These are phyloP conservation scores for Platerodrilus igneus DNA, from an alignment of 2,888 invertebrate species.

Conservation along the genomic window DNA sequence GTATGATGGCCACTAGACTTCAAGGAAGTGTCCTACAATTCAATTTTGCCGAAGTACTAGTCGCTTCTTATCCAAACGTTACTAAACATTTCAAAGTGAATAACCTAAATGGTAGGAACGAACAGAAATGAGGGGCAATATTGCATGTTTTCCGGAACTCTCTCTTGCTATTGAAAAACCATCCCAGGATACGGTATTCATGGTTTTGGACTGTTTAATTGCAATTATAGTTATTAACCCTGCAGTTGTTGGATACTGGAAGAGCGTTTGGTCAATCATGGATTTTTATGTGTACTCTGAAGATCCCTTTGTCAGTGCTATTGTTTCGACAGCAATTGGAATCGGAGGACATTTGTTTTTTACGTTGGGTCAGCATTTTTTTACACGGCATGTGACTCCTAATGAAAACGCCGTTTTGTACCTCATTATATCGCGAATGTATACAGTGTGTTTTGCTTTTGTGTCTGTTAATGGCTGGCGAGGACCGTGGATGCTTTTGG, in stretches of 20 bases:
- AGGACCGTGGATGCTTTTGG: slow-evolving; percentile 75
- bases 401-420: slow-evolving; percentile 64
- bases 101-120: too few relatives aligned
- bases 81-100: too few relatives aligned
- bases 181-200: slow-evolving; percentile 54
- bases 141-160: slow-evolving; percentile 58
- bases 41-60: too few relatives aligned
- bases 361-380: slow-evolving; percentile 61
- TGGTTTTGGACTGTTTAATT: slow-evolving; percentile 66
- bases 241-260: slow-evolving; percentile 80
- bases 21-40: too few relatives aligned
- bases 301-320: slow-evolving; percentile 57
- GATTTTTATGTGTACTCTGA: slow-evolving; percentile 66
- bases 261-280: slow-evolving; percentile 79
- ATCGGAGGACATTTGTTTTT: slow-evolving; percentile 65
- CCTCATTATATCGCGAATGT: slow-evolving; percentile 66
- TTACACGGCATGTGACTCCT: slow-evolving; percentile 59
- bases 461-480: slow-evolving; percentile 86
- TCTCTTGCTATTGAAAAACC: slow-evolving; percentile 55
- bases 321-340: slow-evolving; percentile 66
- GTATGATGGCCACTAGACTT: too few relatives aligned
- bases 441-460: slow-evolving; percentile 71
- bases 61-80: too few relatives aligned
- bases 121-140: slow-evolving; percentile 62
- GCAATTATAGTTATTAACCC: slow-evolving; percentile 72